A percentile compares a stretch with the other conserved stretches of the same genome.
These are phyloP conservation scores for Acrocephalus scirpaceus DNA, from an alignment of 2,797 vertebrate species.

Conservation along the genomic window DNA sequence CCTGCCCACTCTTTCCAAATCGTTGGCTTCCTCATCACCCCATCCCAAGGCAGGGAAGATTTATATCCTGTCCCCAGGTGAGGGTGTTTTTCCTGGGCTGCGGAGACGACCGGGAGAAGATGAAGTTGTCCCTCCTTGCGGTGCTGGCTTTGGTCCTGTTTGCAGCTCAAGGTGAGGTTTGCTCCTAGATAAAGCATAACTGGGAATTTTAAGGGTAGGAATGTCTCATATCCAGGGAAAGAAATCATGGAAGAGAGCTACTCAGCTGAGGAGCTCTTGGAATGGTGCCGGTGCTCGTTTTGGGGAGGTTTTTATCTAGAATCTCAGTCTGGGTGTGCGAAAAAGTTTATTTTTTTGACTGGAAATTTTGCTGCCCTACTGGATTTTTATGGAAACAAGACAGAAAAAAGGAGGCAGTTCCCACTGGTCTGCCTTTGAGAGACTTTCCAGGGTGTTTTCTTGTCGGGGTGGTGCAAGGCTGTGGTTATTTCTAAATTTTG, in stretches of 20 bases:
- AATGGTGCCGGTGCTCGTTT: accelerated
- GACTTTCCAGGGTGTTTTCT: background rate
- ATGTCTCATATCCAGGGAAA: background rate
- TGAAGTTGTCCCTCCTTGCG: constrained; percentile 24
- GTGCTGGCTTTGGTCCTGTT: constrained; percentile 34
- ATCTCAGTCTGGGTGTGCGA: background rate
- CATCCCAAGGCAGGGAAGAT: background rate
- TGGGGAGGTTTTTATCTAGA: too few relatives aligned
- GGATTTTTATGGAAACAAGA: background rate
- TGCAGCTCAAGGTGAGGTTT: constrained; percentile 34
- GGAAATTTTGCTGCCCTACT: background rate
- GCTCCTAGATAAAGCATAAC: background rate
- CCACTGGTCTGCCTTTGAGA: background rate
- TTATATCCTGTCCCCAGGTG: constrained; percentile 58
- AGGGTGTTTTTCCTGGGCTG: constrained; percentile 39
- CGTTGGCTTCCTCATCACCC: constrained; percentile 23
- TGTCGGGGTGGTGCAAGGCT: background rate
- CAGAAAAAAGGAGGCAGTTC: background rate
- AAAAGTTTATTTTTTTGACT: background rate
- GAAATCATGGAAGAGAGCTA: background rate
- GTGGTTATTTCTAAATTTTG: background rate
- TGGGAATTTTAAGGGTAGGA: background rate
- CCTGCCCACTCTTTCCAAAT: constrained; percentile 66
- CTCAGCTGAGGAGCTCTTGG: background rate
- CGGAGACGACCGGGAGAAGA: background rate